Conservation (phyloP, 35 echinoderm and acorn worm genomes). For the Hemicentrotus pulcherrimus region DNA sequence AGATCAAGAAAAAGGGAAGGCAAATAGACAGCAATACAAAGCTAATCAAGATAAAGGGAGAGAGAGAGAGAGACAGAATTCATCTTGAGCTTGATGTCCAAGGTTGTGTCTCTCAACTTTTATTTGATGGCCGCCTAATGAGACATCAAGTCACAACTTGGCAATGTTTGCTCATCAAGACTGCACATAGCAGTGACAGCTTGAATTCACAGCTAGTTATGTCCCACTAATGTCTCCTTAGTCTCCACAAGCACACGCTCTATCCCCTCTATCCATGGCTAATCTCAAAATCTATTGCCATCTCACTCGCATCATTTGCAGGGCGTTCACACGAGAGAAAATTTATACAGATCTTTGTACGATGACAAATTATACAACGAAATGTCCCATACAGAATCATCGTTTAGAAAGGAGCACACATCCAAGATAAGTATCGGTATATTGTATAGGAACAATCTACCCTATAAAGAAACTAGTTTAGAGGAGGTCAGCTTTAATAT, state of each 20-base stretch:
- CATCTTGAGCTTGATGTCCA: neutral
- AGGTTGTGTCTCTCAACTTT: neutral
- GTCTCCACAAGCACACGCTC: neutral
- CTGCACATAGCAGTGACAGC: neutral
- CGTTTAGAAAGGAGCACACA: neutral
- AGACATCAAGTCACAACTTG: neutral
- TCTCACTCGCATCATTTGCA: neutral
- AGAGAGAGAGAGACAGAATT: neutral
- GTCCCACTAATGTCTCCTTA: constrained; percentile 21
- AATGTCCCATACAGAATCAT: neutral
- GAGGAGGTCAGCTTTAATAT: neutral
- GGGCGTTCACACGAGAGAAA: neutral
- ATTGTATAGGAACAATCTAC: too few species aligned
- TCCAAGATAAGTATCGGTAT: neutral
- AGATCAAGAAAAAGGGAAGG: neutral
- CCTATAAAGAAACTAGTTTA: too few species aligned
- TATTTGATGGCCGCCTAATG: neutral
- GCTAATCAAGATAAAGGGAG: neutral
- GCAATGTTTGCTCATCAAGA: constrained; percentile 22
- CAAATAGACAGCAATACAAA: neutral
- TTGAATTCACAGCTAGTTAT: constrained; percentile 21
- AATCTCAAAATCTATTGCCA: neutral
- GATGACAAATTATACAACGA: too few species aligned
- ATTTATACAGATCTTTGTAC: neutral
- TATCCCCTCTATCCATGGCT: neutral